Percentiles rank a stretch among this genome's conserved stretches.
Evolutionary conservation across 2,797 vertebrate species (phyloP).

Genomic region (Enteromius anoplus): DNA sequence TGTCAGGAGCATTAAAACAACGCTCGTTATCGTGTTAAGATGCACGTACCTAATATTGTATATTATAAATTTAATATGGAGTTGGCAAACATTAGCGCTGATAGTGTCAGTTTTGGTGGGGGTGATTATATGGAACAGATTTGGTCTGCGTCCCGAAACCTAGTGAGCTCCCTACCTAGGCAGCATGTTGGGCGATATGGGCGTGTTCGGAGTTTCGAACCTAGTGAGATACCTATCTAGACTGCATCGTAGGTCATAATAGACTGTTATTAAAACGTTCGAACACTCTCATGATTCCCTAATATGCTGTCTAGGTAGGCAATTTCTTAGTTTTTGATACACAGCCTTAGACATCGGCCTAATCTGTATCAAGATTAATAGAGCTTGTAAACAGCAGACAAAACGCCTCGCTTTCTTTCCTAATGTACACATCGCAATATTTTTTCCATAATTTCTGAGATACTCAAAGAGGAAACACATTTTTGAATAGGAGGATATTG

Average conservation of each 20-base stretch:
- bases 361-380: slow-evolving; percentile 1
- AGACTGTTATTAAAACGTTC: background rate
- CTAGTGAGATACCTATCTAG: background rate
- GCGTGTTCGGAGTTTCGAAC: slow-evolving; percentile 1
- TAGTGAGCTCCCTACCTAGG: slow-evolving; percentile 4
- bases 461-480: background rate
- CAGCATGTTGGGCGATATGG: background rate
- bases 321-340: background rate
- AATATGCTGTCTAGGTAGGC: background rate
- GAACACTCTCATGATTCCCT: background rate
- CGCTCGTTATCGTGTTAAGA: background rate
- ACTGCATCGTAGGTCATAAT: background rate
- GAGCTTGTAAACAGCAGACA: background rate
- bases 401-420: background rate
- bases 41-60: no score
- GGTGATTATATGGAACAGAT: slow-evolving; percentile 34
- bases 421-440: background rate
- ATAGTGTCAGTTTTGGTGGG: slow-evolving; percentile 11
- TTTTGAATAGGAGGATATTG: background rate
- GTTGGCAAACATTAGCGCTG: background rate
- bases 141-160: background rate
- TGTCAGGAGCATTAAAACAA: background rate
- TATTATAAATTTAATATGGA: background rate
- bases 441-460: background rate
- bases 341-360: background rate